These are phyloP conservation scores for Stenopsyche tienmushanensis DNA, from an alignment of 1,140 invertebrate species.

Conservation along the genomic window DNA sequence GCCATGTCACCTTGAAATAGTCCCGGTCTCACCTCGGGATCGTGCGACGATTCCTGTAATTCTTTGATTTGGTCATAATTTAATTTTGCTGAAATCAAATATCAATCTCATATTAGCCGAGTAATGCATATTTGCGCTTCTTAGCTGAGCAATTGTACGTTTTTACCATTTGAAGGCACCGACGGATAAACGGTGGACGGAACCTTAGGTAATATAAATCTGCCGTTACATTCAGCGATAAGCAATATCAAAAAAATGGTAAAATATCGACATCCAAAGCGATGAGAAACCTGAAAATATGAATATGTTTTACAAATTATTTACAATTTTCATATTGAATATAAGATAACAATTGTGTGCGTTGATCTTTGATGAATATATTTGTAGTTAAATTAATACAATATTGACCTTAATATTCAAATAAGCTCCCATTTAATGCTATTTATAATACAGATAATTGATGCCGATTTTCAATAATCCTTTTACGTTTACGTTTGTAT, in stretches of 20 bases:
- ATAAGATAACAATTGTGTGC: no score
- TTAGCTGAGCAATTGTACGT: no score
- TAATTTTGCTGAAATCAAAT: constrained; percentile 26
- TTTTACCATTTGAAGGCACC: constrained; percentile 29
- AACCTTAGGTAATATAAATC: constrained; percentile 24
- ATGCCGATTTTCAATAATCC: no score
- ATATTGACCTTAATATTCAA: not conserved
- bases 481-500: no score
- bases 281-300: not conserved
- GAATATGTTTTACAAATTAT: not conserved
- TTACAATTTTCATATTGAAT: no score
- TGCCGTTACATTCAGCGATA: not conserved
- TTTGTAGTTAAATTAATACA: not conserved
- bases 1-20: constrained; percentile 70
- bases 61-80: constrained; percentile 25
- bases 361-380: not conserved
- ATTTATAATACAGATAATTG: not conserved
- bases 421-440: not conserved
- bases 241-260: not conserved
- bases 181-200: constrained; percentile 19
- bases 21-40: constrained; percentile 67
- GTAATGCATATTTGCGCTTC: constrained; percentile 4
- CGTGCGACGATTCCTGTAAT: constrained; percentile 46
- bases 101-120: not conserved
- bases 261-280: not conserved